Base-by-base conservation (phyloP, 2,888 invertebrate species). In the Cyaniris semiargus region DNA sequence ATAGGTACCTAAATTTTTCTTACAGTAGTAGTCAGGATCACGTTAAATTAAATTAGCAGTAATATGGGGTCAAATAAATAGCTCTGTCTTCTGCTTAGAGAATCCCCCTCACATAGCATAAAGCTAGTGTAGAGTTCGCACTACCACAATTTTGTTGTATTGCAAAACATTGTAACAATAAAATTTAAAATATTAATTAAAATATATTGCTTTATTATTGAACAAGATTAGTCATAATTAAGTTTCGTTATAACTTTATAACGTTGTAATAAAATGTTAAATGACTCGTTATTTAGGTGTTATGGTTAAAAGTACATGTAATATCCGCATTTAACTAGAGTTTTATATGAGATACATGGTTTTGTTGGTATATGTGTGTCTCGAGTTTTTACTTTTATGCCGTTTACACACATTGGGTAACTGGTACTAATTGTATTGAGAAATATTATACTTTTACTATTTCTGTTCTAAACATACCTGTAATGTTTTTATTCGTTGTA, bases 321-420 rank as follows among this genome's bases (percentile, higher is more conserved):
- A 58, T 58, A 58, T 58, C 56, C 56, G 56, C 8, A 18, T 58
- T 58, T 15, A 58, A 58, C n/a, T 7, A 7, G 56, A 58, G 13
- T 44, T 44, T 10, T 10, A 44, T 58, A 58, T 21, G 4, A 53
- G 21, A n/a, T n/a, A 58, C 56, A 58, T 58, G 56, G 56, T 58
- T 58, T 58, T 21, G n/a, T 58, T 21, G 56, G 21, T 58, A 58
- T 58, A 58, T 58, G 56, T 58, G 56, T 58, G n/a, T 58, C 56
- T 21, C 48, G 18, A 18, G 18, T 53, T 58, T 58, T 58, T 53
- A 53, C 53, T 44, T 44, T 44, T 10, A 38, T 38, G 38, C 38
- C 38, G 8, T 38, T 38, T 58, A n/a, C 8, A 58, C 56, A 58
- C 56, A 58, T 58, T n/a, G 56, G 56, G 56, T 8, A 58, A 58